phyloP scores from a whole-genome alignment of 2,888 invertebrate genomes.

The Polydrusus pterygomalis region DNA sequence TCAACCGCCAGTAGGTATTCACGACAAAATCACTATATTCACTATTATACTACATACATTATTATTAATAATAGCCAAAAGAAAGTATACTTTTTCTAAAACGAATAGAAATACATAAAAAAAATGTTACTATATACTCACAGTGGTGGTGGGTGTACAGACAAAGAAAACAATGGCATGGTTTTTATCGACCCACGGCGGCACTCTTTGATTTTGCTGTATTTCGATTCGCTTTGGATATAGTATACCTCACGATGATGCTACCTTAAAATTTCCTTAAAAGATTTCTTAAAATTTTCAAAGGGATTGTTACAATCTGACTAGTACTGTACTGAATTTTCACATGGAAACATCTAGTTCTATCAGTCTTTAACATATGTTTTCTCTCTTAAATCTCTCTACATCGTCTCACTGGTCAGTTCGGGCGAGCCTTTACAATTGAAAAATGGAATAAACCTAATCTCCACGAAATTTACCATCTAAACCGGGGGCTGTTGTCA shows the following conservation, averaged over 20 bases:
- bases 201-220: too few species aligned
- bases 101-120: too few species aligned
- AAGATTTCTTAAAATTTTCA: background rate
- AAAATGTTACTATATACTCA: too few species aligned
- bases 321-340: constrained; percentile 20
- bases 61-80: too few species aligned
- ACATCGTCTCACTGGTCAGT: constrained; percentile 8
- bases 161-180: too few species aligned
- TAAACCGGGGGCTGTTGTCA: constrained; percentile 71
- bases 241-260: background rate
- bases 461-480: constrained; percentile 68
- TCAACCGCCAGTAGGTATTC: too few species aligned
- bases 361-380: constrained; percentile 18
- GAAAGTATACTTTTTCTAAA: too few species aligned
- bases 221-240: too few species aligned
- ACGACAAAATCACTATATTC: too few species aligned
- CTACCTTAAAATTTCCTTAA: background rate
- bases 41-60: too few species aligned
- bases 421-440: constrained; percentile 39
- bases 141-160: too few species aligned
- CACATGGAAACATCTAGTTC: constrained; percentile 8
- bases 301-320: background rate
- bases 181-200: too few species aligned
- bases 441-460: constrained; percentile 59
- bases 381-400: constrained; percentile 1